Percentiles rank a stretch among this genome's conserved stretches.
phyloP scores from a whole-genome alignment of 2,797 vertebrate genomes.

The Pantherophis alleghaniensis region DNA sequence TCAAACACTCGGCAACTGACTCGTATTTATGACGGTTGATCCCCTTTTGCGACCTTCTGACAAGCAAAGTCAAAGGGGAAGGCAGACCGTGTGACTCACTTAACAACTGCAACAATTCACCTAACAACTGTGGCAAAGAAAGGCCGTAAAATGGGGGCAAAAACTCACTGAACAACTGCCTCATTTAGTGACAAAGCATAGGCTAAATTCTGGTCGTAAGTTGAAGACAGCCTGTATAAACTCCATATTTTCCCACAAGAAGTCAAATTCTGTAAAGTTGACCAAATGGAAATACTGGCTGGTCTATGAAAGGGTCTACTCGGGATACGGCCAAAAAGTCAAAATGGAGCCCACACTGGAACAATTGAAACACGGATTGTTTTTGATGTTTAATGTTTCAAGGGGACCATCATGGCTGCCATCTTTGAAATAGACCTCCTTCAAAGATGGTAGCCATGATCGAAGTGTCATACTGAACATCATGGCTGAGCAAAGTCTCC shows the following conservation, averaged over 20 bases:
- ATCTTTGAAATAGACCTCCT: too few species aligned
- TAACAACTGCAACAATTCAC: not conserved
- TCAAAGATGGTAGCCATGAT: too few species aligned
- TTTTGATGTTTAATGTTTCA: too few species aligned
- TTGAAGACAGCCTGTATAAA: not conserved
- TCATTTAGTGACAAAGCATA: not conserved
- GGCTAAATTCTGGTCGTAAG: not conserved
- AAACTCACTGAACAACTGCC: not conserved
- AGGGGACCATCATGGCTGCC: too few species aligned
- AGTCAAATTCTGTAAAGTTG: not conserved
- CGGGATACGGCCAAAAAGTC: not conserved
- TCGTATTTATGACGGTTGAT: not conserved
- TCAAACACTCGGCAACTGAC: not conserved
- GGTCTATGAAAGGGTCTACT: not conserved
- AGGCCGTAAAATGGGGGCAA: not conserved
- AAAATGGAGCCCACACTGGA: not conserved
- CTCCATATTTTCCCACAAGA: not conserved
- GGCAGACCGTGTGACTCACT: not conserved
- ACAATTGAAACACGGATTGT: not conserved
- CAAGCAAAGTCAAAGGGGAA: not conserved
- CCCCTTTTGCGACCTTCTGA: not conserved
- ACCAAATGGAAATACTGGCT: not conserved
- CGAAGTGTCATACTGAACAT: fast-evolving
- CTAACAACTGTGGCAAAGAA: not conserved
- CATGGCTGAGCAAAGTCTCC: not conserved